Percentiles rank a stretch among this genome's conserved stretches.
These are phyloP conservation scores for Stegastes partitus DNA, from an alignment of 2,113 vertebrate genomes.

Conservation along the genomic window DNA sequence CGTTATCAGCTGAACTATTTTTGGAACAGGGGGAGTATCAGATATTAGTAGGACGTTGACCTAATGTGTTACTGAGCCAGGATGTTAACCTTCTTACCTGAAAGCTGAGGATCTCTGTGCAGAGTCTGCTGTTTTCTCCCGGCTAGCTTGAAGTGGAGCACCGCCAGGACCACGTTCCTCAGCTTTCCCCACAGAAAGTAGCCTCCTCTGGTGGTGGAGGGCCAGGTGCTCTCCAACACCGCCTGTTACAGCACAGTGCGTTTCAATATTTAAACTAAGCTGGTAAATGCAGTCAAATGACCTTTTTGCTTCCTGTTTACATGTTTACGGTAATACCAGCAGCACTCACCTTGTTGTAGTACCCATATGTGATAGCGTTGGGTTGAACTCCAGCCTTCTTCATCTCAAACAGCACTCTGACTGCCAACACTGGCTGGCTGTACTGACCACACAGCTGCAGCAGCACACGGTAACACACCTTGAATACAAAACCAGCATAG, in stretches of 20 bases:
- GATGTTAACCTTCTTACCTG: constrained; percentile 84
- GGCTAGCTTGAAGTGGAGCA: constrained; percentile 94
- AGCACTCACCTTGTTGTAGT: constrained; percentile 93
- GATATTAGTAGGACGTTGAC: background rate
- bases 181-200: constrained; percentile 98
- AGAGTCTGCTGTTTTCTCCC: constrained; percentile 86
- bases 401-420: constrained; percentile 97
- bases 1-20: background rate
- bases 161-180: constrained; percentile 93
- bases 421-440: constrained; percentile 95
- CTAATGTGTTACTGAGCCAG: background rate
- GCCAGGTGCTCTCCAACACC: constrained; percentile 98
- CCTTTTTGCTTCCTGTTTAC: background rate
- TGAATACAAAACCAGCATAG: constrained; percentile 22
- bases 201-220: constrained; percentile 95
- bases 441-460: constrained; percentile 99
- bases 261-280: background rate
- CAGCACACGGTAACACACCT: constrained; percentile 98
- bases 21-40: background rate
- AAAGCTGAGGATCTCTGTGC: constrained; percentile 85
- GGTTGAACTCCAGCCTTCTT: constrained; percentile 97
- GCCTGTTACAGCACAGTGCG: constrained; percentile 83
- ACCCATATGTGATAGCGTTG: constrained; percentile 98
- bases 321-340: background rate
- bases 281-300: background rate